A percentile compares a stretch with the other conserved stretches of the same genome.
phyloP scores from a whole-genome alignment of 1,140 invertebrate species.

The Sinonovacula constricta region DNA sequence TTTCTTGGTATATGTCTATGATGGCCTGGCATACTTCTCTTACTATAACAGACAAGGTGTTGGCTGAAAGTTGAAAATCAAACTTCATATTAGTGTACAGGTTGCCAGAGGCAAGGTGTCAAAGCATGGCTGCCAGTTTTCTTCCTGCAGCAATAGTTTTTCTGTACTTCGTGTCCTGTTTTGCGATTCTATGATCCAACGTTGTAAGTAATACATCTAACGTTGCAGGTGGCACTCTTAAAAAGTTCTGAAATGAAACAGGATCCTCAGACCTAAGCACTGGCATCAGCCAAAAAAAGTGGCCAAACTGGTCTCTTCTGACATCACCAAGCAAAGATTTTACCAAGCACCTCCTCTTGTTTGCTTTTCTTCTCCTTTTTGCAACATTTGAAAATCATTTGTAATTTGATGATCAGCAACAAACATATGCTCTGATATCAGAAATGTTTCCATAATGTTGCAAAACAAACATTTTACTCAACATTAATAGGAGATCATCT shows the following conservation, averaged over 20 bases:
- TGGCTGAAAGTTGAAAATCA: no score
- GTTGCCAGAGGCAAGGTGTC: no score
- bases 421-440: no score
- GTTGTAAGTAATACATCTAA: conserved; percentile 24
- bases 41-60: no score
- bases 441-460: no score
- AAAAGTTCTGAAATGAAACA: no score
- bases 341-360: conserved; percentile 6
- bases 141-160: conserved; percentile 19
- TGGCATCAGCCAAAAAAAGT: conserved; percentile 5
- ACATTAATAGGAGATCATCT: no score
- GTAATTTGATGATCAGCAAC: no score
- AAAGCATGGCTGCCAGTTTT: conserved; percentile 21
- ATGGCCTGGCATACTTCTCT: conserved; percentile 45
- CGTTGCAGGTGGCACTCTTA: neutral
- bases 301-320: conserved; percentile 1
- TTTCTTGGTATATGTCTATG: conserved; percentile 31
- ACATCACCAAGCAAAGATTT: conserved; percentile 15
- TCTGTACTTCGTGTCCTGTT: conserved; percentile 28
- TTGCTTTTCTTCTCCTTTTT: conserved; percentile 20
- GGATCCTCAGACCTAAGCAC: conserved; percentile 9
- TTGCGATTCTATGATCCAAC: no score
- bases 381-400: no score
- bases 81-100: no score
- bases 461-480: no score